Percentiles rank a stretch among this genome's conserved stretches.
phyloP scores from a whole-genome alignment of 35 echinoderm and acorn worm species.

The Lytechinus variegatus region DNA sequence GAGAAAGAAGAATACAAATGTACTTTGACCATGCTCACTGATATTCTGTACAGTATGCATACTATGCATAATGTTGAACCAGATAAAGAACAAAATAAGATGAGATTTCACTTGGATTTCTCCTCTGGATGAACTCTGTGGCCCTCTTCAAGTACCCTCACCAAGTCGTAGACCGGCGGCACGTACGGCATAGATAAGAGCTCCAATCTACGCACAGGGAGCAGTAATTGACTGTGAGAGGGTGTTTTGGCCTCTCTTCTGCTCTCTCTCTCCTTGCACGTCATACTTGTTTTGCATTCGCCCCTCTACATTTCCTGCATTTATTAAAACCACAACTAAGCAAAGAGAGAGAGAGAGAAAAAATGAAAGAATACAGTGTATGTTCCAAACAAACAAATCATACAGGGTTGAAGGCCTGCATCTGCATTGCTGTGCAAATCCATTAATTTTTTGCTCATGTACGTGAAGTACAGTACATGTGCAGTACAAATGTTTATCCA shows the following conservation, averaged over 20 bases:
- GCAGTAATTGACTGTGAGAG: constrained; percentile 10
- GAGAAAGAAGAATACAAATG: no score
- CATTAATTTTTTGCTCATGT: no score
- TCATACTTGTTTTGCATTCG: neutral
- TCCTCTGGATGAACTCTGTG: neutral
- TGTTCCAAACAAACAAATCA: neutral
- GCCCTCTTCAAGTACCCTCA: neutral
- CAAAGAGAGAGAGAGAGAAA: neutral
- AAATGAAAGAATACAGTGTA: neutral
- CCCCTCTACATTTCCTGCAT: constrained; percentile 6
- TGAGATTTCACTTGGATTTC: neutral
- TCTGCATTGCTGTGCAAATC: neutral
- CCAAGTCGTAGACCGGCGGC: neutral
- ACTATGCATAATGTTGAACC: no score
- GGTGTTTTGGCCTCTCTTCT: neutral
- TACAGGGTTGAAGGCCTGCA: neutral
- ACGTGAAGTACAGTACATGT: no score
- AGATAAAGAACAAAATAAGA: neutral
- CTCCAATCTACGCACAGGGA: neutral
- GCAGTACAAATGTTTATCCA: no score
- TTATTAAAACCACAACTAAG: neutral
- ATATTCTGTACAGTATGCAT: neutral
- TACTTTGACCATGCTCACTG: neutral
- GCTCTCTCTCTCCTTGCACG: neutral
- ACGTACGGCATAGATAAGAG: neutral